Evolutionary conservation across 2,888 invertebrate species (phyloP), one percentile per base, ranked within the genome.

Genomic region (Selenia dentaria): DNA sequence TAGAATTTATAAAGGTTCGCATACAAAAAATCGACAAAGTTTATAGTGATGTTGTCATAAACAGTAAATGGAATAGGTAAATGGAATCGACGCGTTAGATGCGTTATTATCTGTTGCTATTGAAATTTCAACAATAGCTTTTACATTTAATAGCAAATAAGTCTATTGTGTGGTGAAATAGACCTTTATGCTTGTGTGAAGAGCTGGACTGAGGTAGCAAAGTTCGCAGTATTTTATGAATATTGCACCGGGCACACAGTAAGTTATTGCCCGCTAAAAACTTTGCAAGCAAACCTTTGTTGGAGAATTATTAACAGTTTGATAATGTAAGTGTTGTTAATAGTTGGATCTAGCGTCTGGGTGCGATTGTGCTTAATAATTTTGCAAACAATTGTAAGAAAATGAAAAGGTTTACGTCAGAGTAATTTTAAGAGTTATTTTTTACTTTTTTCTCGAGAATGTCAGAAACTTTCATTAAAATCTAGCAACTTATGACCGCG

Each of bases 21-120:
- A 16, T 16, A 16, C 3, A 4, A 16, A 16, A 16, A 16, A 16
- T 16, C 16, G 16, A 49, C 52, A 45, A 51, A 43, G 41, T 72
- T 73, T 74, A 74, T 67, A 61, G 65, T 61, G 56, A 58, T 65
- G 67, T 68, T 71, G 65, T 65, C 69, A 70, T 75, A 76, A 68
- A 67, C 64, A 62, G 59, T 71, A 70, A 76, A 75, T 71, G 67
- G 67, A 59, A 50, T 60, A 2, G 2, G 8, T 22, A 8, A 75
- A 75, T 71, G 67, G 67, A 58, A 50, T 60, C 54, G 60, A 51
- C 35, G 58, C 54, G 65, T 74, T 72, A 73, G 71, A 68, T 61
- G 54, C 52, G 59, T 62, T 65, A 57, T 65, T 59, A 63, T 68
- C 59, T 53, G 51, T 52, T 62, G 57, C 59, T 56, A 62, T 62